A percentile compares a stretch with the other conserved stretches of the same genome.
Evolutionary conservation across 2,888 invertebrate species (phyloP).

Genomic region (Linnaemya vulpina): DNA sequence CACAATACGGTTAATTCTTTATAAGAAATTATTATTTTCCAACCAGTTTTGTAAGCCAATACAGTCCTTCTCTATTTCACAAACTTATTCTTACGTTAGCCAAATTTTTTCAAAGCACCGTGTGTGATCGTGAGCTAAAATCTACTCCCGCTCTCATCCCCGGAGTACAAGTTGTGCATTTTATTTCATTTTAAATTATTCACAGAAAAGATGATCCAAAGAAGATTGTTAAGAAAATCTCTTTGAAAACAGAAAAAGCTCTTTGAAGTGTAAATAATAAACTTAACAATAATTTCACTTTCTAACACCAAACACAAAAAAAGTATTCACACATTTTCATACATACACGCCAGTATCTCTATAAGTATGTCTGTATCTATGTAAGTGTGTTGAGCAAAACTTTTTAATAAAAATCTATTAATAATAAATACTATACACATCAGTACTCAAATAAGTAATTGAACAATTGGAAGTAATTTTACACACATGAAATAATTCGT

Average conservation of each 20-base stretch:
- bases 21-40: too few species aligned
- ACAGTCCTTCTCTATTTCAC: too few species aligned
- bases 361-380: too few species aligned
- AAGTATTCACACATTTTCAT: slow-evolving; percentile 23
- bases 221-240: slow-evolving; percentile 38
- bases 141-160: too few species aligned
- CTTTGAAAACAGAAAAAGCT: slow-evolving; percentile 32
- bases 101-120: too few species aligned
- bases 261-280: slow-evolving; percentile 66
- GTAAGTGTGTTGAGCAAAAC: too few species aligned
- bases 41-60: too few species aligned
- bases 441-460: slow-evolving; percentile 35
- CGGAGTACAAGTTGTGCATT: slow-evolving; percentile 1
- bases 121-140: too few species aligned
- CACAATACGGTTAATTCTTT: too few species aligned
- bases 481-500: slow-evolving; percentile 1
- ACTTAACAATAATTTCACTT: slow-evolving; percentile 67
- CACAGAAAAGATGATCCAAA: slow-evolving; percentile 10
- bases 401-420: slow-evolving; percentile 14
- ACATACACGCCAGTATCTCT: too few species aligned
- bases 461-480: slow-evolving; percentile 47
- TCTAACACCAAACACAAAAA: slow-evolving; percentile 40
- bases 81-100: too few species aligned
- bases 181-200: slow-evolving; percentile 51
- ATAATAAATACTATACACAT: slow-evolving; percentile 15